phyloP scores from a whole-genome alignment of 2,113 vertebrate genomes.

The Ptilorrhoa leucosticta region DNA sequence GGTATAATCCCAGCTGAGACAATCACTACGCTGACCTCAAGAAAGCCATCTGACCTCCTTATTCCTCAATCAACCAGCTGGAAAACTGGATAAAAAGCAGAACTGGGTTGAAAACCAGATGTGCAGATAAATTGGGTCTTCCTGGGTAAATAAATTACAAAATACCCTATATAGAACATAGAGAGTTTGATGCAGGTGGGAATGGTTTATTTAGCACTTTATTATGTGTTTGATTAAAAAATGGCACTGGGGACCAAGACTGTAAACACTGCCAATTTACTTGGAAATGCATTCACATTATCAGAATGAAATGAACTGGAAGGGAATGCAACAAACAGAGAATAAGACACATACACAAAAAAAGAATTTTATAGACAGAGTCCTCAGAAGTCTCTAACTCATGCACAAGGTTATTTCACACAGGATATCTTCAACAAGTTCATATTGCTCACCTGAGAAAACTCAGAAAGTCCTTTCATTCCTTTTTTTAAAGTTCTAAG shows the following conservation, averaged over 20 bases:
- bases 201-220: constrained; percentile 63
- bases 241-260: constrained; percentile 4
- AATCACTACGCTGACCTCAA: constrained; percentile 7
- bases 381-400: constrained; percentile 23
- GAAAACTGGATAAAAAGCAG: constrained; percentile 56
- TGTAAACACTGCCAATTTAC: constrained; percentile 50
- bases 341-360: not conserved
- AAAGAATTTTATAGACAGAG: not conserved
- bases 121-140: constrained; percentile 52
- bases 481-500: not conserved
- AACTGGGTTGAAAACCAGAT: constrained; percentile 50
- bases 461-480: not conserved
- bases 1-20: constrained; percentile 22
- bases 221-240: constrained; percentile 67
- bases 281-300: constrained; percentile 21
- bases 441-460: constrained; percentile 2
- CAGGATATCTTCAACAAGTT: constrained; percentile 22
- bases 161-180: constrained; percentile 4
- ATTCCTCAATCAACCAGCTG: constrained; percentile 45
- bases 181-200: constrained; percentile 55
- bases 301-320: constrained; percentile 46
- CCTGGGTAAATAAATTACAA: constrained; percentile 61
- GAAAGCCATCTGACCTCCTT: constrained; percentile 51
- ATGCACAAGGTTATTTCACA: constrained; percentile 16
- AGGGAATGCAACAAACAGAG: constrained; percentile 31